Base-by-base conservation (phyloP, 2,113 vertebrate genomes). In the Silurus asotus region DNA sequence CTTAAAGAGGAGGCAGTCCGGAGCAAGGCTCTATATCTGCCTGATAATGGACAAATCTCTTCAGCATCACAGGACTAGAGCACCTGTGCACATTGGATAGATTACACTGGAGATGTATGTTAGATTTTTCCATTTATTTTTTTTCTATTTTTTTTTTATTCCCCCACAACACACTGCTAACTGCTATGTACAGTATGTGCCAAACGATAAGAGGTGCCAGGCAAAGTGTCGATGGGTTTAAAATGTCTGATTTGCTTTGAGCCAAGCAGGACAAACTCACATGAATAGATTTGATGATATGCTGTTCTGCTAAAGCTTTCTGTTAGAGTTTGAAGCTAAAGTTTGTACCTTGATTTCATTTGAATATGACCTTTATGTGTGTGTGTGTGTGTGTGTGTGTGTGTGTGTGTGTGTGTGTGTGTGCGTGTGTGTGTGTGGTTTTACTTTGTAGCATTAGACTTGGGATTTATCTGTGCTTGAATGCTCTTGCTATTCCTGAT, bases 1-100 rank as follows among this genome's bases (percentile, higher is more conserved):
- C 61, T 89, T 88, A 88, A 91, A 89, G 87, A 90, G 85, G 81
- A 85, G 87, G 81, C 78, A 87, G 78, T 85, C 84, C 88, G 74
- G 86, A 87, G 61, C 85, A 28, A 84, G 87, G 86, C 86, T 88
- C 78, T 87, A 83, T 87, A 83, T 89, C 89, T 64, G 84, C 25
- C 80, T 86, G 82, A 86, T 92, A 89, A 92, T 87, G 81, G 83
- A 83, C 76, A 88, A 85, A 81, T 89, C 67, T 89, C 84, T 45
- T 82, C 49, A 19, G 86, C 61, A 67, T 72, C 75, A 84, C 70
- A 84, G 84, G 69, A 84, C 56, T 64, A 8, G 20, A 10, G 76
- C 72, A 45, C 77, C 76, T 82, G 69, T 64, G 84, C 82, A 84
- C 81, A 58, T 78, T 9, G 55, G 62, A 87, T 56, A 65, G 72